These are phyloP conservation scores for Asarcornis scutulata DNA, from an alignment of 2,113 vertebrate genomes.

Conservation along the genomic window DNA sequence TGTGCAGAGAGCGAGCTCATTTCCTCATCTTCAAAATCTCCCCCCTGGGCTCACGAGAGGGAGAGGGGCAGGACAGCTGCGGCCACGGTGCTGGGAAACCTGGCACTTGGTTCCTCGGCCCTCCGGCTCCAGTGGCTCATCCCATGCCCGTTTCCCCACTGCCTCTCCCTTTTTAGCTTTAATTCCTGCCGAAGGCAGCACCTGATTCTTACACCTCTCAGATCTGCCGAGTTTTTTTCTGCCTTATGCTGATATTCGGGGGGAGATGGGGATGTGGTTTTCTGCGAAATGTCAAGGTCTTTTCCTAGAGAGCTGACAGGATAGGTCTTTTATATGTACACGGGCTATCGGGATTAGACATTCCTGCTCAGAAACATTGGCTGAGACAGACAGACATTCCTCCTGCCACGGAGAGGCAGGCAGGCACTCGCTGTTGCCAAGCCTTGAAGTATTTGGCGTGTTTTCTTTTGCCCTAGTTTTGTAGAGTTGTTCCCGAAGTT, in stretches of 20 bases:
- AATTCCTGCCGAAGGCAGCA: neutral
- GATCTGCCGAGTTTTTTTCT: neutral
- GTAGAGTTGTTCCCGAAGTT: slow-evolving; percentile 61
- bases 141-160: neutral
- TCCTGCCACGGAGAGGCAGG: slow-evolving; percentile 34
- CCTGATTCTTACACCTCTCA: slow-evolving; percentile 4
- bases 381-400: slow-evolving; percentile 39
- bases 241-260: slow-evolving; percentile 1
- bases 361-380: slow-evolving; percentile 47
- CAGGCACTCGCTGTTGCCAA: slow-evolving; percentile 50
- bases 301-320: slow-evolving; percentile 45
- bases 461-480: slow-evolving; percentile 61
- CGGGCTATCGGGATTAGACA: slow-evolving; percentile 43
- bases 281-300: slow-evolving; percentile 52
- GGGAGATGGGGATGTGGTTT: neutral
- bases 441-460: slow-evolving; percentile 52
- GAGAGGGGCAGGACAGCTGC: neutral
- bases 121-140: neutral
- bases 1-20: neutral
- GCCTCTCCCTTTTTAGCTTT: neutral
- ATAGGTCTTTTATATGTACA: slow-evolving; percentile 42
- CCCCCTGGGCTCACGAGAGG: neutral
- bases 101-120: neutral
- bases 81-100: neutral
- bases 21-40: neutral